A percentile compares a stretch with the other conserved stretches of the same genome.
These are phyloP conservation scores for Tetramorium parvispinum DNA, from an alignment of 1,140 invertebrate species.

Conservation along the genomic window DNA sequence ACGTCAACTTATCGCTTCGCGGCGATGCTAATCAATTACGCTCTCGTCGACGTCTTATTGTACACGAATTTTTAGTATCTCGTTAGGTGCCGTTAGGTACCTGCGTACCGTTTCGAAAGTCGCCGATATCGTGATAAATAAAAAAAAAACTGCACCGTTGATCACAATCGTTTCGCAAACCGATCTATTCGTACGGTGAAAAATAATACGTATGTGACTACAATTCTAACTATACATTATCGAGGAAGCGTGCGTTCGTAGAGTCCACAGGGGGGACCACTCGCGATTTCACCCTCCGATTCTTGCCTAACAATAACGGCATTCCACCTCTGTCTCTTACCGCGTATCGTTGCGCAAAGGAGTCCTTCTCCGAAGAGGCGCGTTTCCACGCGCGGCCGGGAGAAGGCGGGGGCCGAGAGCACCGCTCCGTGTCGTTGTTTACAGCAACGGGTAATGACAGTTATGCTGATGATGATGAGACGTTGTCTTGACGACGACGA, in stretches of 20 bases:
- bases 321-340: slow-evolving; percentile 33
- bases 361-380: slow-evolving; percentile 47
- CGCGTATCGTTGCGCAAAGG: slow-evolving; percentile 67
- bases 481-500: slow-evolving; percentile 36
- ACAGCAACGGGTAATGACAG: slow-evolving; percentile 57
- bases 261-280: neutral
- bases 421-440: slow-evolving; percentile 53
- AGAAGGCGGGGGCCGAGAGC: slow-evolving; percentile 22
- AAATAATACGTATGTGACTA: neutral
- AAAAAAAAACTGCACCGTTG: neutral
- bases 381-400: slow-evolving; percentile 45
- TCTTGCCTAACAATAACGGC: slow-evolving; percentile 64
- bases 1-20: slow-evolving; percentile 10
- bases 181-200: neutral
- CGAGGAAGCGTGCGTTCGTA: neutral
- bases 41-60: slow-evolving; percentile 36
- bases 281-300: slow-evolving; percentile 49
- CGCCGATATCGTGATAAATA: neutral
- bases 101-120: neutral
- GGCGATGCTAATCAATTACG: slow-evolving; percentile 35
- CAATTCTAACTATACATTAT: neutral
- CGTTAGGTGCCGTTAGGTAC: neutral
- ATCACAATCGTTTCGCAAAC: neutral
- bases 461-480: slow-evolving; percentile 31
- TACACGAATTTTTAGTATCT: slow-evolving; percentile 14